Base-by-base conservation (phyloP, 2,113 vertebrate genomes). In the Mohoua ochrocephala region DNA sequence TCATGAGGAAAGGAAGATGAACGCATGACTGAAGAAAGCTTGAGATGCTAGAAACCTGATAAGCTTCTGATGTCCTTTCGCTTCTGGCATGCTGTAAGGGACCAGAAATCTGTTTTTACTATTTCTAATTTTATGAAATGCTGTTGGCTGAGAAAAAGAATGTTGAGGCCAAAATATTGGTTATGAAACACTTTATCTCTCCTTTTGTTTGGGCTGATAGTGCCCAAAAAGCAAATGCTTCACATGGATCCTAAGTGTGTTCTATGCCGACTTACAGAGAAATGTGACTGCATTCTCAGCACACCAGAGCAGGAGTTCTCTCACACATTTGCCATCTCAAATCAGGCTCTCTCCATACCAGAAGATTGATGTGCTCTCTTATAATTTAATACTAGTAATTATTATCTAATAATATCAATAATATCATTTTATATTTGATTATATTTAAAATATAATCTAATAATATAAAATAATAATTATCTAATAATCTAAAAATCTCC, bases 1-100 rank as follows among this genome's bases (percentile, higher is more conserved):
- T 52, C 64, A 49, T 67, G 76, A 81, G 84, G 65, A 92, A 94
- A 91, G 77, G 59, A 90, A 52, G 42, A 47, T 91, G 75, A 90
- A 69, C 1, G 35, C 45, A 18, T 91, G 81, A 60, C 61, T 75
- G 73, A 79, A 75, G 75, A 67, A 73, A 61, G 65, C 70, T 64
- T 42, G 50, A 70, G 45, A 86, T 83, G n/a, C 42, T 77, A 10
- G 47, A 83, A 79, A 53, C 22, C 67, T 63, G 90, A 93, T 96
- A 90, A 83, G 60, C 33, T 88, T 77, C 75, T 94, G 31, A 83
- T 60, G 59, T 84, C 63, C 78, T 83, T 74, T 54, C 77, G 13
- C 71, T 91, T 47, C 71, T 93, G 85, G 64, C 68, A 83, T 49
- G 39, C 39, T 77, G 13, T 50, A 24, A 2, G 3, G 69, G 50